Evolutionary conservation across 2,113 vertebrate species (phyloP).

Genomic region (Tragelaphus scriptus): DNA sequence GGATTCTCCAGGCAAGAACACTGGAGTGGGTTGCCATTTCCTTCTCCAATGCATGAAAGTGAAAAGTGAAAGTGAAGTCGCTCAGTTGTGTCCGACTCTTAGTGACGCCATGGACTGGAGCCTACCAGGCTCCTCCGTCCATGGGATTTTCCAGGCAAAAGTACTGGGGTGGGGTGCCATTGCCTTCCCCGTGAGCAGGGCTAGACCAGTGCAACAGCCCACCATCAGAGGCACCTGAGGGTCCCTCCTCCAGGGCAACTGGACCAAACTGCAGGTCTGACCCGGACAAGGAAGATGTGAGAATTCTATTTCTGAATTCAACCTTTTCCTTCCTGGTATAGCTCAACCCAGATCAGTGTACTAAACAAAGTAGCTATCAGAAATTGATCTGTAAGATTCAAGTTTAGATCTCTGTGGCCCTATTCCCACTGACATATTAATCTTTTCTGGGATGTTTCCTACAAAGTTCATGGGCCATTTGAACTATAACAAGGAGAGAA

Average conservation of each 20-base stretch:
- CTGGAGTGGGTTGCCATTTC: no score
- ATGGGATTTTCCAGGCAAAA: no score
- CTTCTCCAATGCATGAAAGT: no score
- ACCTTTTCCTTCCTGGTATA: background rate
- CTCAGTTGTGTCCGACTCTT: no score
- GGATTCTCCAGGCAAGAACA: no score
- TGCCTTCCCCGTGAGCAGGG: no score
- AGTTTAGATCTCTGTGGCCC: background rate
- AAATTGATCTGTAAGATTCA: background rate
- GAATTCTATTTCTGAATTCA: background rate
- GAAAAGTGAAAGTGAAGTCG: no score
- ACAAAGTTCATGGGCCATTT: background rate
- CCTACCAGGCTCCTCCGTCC: no score
- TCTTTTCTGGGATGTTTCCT: background rate
- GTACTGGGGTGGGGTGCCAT: no score
- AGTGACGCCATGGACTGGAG: no score
- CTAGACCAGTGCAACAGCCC: background rate
- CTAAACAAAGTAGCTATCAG: background rate
- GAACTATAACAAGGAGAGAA: background rate
- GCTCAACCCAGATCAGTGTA: background rate
- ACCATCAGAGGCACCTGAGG: accelerated
- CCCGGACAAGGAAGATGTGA: background rate
- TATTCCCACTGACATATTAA: background rate
- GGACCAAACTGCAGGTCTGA: background rate
- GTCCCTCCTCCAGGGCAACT: background rate